A percentile compares a stretch with the other conserved stretches of the same genome.
Conservation (phyloP, 2,888 invertebrate genomes). For the Leucophenga montana region DNA sequence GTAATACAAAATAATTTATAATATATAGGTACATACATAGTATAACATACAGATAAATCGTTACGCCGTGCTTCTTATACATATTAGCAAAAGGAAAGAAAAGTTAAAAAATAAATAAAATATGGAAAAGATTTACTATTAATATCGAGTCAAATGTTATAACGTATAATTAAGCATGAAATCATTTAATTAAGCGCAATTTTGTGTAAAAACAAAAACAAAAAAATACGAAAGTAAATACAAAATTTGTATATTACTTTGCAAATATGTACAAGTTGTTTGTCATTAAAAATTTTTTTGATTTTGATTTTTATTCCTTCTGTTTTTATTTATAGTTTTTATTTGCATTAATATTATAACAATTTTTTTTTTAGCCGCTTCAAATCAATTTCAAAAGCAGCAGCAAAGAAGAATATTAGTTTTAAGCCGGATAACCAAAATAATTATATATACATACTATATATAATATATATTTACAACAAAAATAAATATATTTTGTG, state of each 20-base stretch:
- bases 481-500: slow-evolving; percentile 25
- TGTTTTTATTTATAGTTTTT: not conserved
- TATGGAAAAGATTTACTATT: not conserved
- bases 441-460: not conserved
- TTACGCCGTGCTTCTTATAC: slow-evolving; percentile 24
- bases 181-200: slow-evolving; percentile 1
- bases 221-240: too few relatives aligned
- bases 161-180: slow-evolving; percentile 6
- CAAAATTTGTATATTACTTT: slow-evolving; percentile 8
- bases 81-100: slow-evolving; percentile 11
- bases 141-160: not conserved
- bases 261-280: slow-evolving; percentile 10
- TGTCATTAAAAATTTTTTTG: slow-evolving; percentile 13
- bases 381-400: slow-evolving; percentile 1
- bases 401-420: not conserved
- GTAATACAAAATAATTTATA: not conserved
- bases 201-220: not conserved
- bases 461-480: slow-evolving; percentile 14
- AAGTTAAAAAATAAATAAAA: not conserved
- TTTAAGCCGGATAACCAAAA: slow-evolving; percentile 18
- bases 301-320: not conserved
- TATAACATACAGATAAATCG: not conserved
- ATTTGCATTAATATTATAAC: not conserved
- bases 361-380: not conserved
- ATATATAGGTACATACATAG: not conserved